Evolutionary conservation across 2,113 vertebrate genomes (phyloP).

Genomic region (Larimichthys polyactis): DNA sequence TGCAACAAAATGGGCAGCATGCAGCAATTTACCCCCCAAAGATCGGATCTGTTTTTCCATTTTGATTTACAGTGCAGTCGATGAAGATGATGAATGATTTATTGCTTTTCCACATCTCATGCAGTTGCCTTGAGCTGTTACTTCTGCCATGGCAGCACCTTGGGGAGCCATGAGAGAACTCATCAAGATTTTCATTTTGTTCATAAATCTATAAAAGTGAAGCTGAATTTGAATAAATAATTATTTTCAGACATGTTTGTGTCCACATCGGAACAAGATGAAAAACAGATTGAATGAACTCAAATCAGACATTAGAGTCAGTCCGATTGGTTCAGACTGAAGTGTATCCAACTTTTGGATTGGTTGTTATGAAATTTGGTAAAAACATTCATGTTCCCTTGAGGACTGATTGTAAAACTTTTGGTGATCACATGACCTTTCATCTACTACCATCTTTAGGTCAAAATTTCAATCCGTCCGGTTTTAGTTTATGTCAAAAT

Average conservation of each 20-base stretch:
- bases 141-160: background rate
- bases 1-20: background rate
- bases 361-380: background rate
- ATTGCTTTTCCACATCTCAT: background rate
- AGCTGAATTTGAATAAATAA: background rate
- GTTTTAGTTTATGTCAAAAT: background rate
- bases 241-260: background rate
- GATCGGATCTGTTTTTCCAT: background rate
- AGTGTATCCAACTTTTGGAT: background rate
- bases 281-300: background rate
- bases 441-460: background rate
- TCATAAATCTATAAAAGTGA: background rate
- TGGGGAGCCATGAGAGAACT: background rate
- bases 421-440: background rate
- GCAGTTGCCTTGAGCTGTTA: background rate
- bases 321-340: background rate
- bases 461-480: background rate
- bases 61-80: background rate
- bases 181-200: background rate
- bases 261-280: background rate
- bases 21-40: conserved; percentile 4
- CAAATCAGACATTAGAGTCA: background rate
- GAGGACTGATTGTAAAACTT: background rate
- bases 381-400: background rate
- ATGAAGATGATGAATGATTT: background rate